Evolutionary conservation across 1,140 invertebrate genomes (phyloP).

Genomic region (Chlorops oryzae): DNA sequence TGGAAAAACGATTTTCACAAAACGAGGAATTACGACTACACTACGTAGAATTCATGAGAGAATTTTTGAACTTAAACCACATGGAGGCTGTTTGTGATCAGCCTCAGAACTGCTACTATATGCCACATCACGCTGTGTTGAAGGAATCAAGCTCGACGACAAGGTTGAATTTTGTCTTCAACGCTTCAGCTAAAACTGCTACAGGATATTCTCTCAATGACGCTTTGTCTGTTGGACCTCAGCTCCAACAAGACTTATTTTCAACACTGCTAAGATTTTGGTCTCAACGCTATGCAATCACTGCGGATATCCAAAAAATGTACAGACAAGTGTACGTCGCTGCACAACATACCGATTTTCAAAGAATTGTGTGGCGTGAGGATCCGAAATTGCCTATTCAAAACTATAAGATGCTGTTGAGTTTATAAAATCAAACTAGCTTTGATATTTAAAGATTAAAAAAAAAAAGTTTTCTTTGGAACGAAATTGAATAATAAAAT

Average conservation of each 20-base stretch:
- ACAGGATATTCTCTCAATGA: slow-evolving; percentile 34
- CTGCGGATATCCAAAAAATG: slow-evolving; percentile 39
- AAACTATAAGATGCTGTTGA: too few species aligned
- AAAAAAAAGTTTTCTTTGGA: too few species aligned
- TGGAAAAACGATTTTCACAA: not conserved
- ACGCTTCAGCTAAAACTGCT: slow-evolving; percentile 21
- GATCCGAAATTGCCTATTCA: too few species aligned
- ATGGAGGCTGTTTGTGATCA: slow-evolving; percentile 8
- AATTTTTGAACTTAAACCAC: slow-evolving; percentile 7
- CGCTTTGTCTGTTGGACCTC: slow-evolving; percentile 32
- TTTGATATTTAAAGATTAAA: too few species aligned
- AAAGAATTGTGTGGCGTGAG: slow-evolving; percentile 14
- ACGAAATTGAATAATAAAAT: too few species aligned
- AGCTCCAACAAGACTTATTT: slow-evolving; percentile 33
- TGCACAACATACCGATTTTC: not conserved
- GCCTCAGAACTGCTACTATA: slow-evolving; percentile 3
- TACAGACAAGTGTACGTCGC: slow-evolving; percentile 28
- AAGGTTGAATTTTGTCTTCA: slow-evolving; percentile 30
- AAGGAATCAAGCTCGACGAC: slow-evolving; percentile 17
- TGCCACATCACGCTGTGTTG: slow-evolving; percentile 13
- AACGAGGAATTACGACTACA: not conserved
- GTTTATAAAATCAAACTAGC: too few species aligned
- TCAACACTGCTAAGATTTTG: slow-evolving; percentile 38
- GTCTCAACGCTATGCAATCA: slow-evolving; percentile 24
- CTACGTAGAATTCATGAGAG: slow-evolving; percentile 9